Conservation (phyloP, 2,113 vertebrate species). For the Callithrix jacchus region DNA sequence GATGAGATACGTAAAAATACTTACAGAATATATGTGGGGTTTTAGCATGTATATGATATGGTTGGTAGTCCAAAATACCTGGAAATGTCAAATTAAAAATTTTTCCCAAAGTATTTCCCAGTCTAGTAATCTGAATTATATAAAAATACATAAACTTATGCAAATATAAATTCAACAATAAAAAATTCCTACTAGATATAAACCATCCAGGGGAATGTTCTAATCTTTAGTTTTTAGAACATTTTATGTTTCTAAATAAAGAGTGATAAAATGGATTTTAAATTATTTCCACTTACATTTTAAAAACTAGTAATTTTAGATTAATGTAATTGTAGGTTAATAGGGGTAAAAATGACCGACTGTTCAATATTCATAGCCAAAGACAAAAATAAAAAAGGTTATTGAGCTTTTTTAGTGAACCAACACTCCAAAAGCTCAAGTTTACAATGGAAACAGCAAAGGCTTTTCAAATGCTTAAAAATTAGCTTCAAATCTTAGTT, state of each 20-base stretch:
- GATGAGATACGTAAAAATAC: neutral
- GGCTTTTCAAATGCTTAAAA: neutral
- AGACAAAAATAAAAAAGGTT: neutral
- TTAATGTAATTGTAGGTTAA: neutral
- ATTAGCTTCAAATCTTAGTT: neutral
- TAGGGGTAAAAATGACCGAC: neutral
- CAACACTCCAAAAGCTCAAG: neutral
- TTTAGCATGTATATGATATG: neutral
- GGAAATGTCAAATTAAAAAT: neutral
- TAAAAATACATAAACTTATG: neutral
- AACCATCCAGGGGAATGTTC: neutral
- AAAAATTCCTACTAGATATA: neutral
- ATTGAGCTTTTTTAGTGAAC: neutral
- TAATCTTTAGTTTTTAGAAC: constrained; percentile 11
- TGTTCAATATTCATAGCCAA: neutral
- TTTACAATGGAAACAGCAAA: neutral
- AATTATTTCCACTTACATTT: constrained; percentile 10
- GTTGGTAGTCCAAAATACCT: neutral
- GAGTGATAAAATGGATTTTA: constrained; percentile 14
- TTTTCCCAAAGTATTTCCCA: neutral
- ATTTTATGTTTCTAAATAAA: constrained; percentile 25
- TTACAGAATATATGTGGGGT: neutral
- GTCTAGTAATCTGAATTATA: neutral
- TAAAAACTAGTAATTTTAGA: neutral
- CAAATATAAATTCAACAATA: neutral